Percentiles rank a stretch among this genome's conserved stretches.
phyloP scores from a whole-genome alignment of 2,888 invertebrate species.

The Mesorhabditis sp. region DNA sequence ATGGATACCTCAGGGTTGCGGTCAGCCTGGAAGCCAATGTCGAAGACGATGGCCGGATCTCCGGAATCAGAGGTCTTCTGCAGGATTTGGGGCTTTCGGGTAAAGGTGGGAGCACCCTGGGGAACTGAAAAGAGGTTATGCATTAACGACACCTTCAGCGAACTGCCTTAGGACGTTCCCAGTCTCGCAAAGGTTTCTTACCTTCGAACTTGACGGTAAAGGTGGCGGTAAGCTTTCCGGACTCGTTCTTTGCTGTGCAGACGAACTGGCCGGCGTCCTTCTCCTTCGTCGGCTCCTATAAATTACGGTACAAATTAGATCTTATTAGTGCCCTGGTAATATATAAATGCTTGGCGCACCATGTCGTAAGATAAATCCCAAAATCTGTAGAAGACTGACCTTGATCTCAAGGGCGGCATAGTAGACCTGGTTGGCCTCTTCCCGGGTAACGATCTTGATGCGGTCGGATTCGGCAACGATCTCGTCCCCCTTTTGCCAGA shows the following conservation, averaged over 20 bases:
- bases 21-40: slow-evolving; percentile 58
- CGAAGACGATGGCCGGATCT: slow-evolving; percentile 58
- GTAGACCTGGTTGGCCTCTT: slow-evolving; percentile 48
- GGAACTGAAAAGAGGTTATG: slow-evolving; percentile 43
- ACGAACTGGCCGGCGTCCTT: slow-evolving; percentile 59
- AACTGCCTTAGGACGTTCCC: too few relatives aligned
- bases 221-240: slow-evolving; percentile 58
- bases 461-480: slow-evolving; percentile 59
- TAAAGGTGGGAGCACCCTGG: slow-evolving; percentile 58
- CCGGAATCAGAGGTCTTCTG: slow-evolving; percentile 58
- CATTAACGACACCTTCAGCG: background rate
- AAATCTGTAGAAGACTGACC: slow-evolving; percentile 11
- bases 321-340: background rate
- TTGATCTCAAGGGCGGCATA: slow-evolving; percentile 57
- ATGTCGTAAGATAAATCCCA: background rate
- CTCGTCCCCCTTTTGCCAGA: slow-evolving; percentile 88
- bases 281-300: slow-evolving; percentile 84
- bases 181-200: too few relatives aligned
- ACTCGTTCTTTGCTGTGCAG: slow-evolving; percentile 59
- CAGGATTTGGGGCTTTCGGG: slow-evolving; percentile 58
- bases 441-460: slow-evolving; percentile 52
- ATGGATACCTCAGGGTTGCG: slow-evolving; percentile 50
- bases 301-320: background rate
- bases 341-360: background rate
- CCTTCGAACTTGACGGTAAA: slow-evolving; percentile 59